phyloP scores from a whole-genome alignment of 2,888 invertebrate genomes.

The Lissocephala sabroskyi region DNA sequence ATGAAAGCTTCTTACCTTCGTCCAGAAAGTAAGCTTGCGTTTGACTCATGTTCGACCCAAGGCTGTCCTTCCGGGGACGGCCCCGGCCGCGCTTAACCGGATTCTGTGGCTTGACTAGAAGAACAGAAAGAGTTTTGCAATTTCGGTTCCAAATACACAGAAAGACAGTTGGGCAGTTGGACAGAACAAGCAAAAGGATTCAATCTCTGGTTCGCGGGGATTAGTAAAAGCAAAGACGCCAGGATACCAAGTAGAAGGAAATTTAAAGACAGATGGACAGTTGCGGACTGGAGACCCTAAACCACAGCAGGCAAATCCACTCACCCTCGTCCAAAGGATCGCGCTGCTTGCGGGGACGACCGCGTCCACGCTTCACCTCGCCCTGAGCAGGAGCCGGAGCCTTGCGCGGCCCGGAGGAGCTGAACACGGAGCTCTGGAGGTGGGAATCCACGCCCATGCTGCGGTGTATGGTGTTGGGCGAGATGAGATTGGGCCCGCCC shows the following conservation, averaged over 20 bases:
- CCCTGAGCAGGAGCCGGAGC: conserved; percentile 39
- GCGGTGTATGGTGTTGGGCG: conserved; percentile 44
- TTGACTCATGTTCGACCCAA: conserved; percentile 73
- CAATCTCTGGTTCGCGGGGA: no score
- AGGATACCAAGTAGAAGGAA: neutral
- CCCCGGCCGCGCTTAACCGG: conserved; percentile 77
- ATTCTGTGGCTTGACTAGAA: conserved; percentile 71
- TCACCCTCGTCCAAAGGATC: conserved; percentile 71
- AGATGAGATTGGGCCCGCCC: conserved; percentile 71
- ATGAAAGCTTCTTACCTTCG: conserved; percentile 76
- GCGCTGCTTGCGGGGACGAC: conserved; percentile 71
- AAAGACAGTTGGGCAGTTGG: no score
- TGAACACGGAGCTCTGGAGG: conserved; percentile 5
- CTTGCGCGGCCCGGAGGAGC: conserved; percentile 16
- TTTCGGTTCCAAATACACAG: no score
- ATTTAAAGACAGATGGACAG: no score
- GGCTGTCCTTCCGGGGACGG: conserved; percentile 75
- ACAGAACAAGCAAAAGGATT: conserved; percentile 33
- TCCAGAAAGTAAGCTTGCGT: conserved; percentile 81
- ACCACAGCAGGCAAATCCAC: no score
- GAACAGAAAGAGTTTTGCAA: no score
- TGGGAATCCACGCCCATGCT: conserved; percentile 51
- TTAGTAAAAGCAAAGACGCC: conserved; percentile 34
- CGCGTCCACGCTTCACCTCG: conserved; percentile 72
- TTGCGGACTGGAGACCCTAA: no score